A percentile compares a stretch with the other conserved stretches of the same genome.
Conservation (phyloP, 2,888 invertebrate genomes). For the Acanthosepion lycidas region DNA sequence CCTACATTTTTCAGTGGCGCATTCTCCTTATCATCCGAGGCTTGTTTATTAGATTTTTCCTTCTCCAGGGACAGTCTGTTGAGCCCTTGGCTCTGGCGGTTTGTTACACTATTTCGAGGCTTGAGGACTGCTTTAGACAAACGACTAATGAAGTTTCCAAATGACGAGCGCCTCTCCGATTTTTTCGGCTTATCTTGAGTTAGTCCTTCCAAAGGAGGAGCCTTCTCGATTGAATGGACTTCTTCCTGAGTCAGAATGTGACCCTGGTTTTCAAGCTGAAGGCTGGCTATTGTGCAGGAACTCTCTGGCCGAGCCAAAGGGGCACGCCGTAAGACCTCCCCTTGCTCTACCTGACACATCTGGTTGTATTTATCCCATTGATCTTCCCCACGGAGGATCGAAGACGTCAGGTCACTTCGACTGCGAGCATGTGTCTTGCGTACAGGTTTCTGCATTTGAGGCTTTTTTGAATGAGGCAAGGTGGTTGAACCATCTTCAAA, state of each 20-base stretch:
- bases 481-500: not conserved
- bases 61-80: not conserved
- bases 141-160: slow-evolving; percentile 64
- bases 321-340: slow-evolving; percentile 53
- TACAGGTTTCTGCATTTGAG: not conserved
- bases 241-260: slow-evolving; percentile 57
- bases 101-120: slow-evolving; percentile 56
- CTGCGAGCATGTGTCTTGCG: slow-evolving; percentile 57
- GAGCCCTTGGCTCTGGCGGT: not conserved
- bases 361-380: slow-evolving; percentile 67
- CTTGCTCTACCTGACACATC: slow-evolving; percentile 53
- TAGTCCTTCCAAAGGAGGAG: slow-evolving; percentile 57
- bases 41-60: not conserved
- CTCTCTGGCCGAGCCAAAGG: slow-evolving; percentile 66
- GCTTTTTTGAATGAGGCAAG: not conserved
- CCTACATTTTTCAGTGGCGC: not conserved
- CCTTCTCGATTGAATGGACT: slow-evolving; percentile 57
- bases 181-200: slow-evolving; percentile 52
- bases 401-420: slow-evolving; percentile 65
- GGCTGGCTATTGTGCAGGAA: slow-evolving; percentile 60
- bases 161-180: slow-evolving; percentile 61
- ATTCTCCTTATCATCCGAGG: slow-evolving; percentile 39
- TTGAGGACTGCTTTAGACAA: slow-evolving; percentile 64
- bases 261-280: slow-evolving; percentile 64
- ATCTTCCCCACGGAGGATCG: slow-evolving; percentile 55